Base-by-base conservation (phyloP, 2,113 vertebrate species). In the Larimichthys polyactis region DNA sequence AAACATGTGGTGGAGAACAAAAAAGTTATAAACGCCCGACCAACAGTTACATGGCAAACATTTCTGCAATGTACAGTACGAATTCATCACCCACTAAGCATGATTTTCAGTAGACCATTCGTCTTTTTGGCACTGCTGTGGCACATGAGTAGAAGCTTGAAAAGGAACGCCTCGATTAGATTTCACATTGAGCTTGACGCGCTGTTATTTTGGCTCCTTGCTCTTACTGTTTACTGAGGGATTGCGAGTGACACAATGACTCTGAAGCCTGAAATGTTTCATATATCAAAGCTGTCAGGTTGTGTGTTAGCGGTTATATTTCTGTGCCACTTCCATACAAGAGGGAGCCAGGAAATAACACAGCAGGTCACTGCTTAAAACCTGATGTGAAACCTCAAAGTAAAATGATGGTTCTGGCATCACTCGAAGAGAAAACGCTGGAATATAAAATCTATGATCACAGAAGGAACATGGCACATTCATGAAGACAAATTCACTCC, bases 71-170 rank as follows among this genome's bases (percentile, higher is more conserved):
- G 44, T 46, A 75, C 32, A n/a, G 19, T 59, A 10, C 2, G 40
- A 68, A n/a, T 55, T 70, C 3, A 36, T 49, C 29, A 71, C 71
- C 48, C 72, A 66, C 67, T 69, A 65, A 40, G 57, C 72, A 22
- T 59, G 48, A 9, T 52, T 77, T 12, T 19, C 52, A 64, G 46
- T 11, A 20, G 46, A 46, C 17, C 36, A 16, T 20, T 46, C 3
- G 15, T 71, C 16, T 73, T 40, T 78, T 90, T 89, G 86, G 86
- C 90, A 91, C 87, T n/a, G 63, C 32, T 67, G 77, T 70, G 51
- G 74, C 75, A 86, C 62, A 71, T 20, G 48, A 64, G 49, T n/a
- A 19, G 24, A 48, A 54, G 54, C 16, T 51, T n/a, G 20, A 71
- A 20, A 51, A 59, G 52, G 49, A 65, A 55, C 36, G 3, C 27